Evolutionary conservation across 92 coral and sea anemone genomes (phyloP), one percentile per base, ranked within the genome.

Genomic region (Zoanthus sansibaricus): DNA sequence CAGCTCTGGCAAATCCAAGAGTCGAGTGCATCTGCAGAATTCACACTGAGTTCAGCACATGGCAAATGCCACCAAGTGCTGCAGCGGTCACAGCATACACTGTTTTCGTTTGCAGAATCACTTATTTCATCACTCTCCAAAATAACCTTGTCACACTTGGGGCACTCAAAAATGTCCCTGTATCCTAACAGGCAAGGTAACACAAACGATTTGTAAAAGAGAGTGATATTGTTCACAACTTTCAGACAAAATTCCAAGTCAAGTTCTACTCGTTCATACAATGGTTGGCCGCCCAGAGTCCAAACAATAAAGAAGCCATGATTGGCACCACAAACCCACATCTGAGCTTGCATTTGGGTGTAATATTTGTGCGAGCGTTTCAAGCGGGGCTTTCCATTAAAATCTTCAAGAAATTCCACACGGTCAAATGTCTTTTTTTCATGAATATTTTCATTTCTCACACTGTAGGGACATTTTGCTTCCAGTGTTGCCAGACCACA

Each of bases 91-190:
- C 90, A 88, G 91, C 88, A 45, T 8, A 89, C 30, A 55, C 91
- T 89, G 91, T 89, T 83, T 25, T 30, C 69, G 69, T 67, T 89
- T 89, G 76, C 67, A 17, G 92, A 74, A 72, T 86, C 76, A 33
- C 89, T 86, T 70, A 90, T 86, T 75, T 90, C 93, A 69, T 79
- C 77, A 61, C 69, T 61, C 90, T 90, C 90, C 83, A 90, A 72
- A 85, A 90, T 86, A 2, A 90, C 87, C 42, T 90, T 72, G 18
- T 72, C 73, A 62, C 93, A 90, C 73, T 86, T 90, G 61, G 93
- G 90, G 87, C 93, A 90, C 71, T 72, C 75, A 77, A 75, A 90
- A 82, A 91, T 91, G 86, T 91, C 93, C 79, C 94, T 88, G 87
- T 76, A 88, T 70, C 91, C 91, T 51, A 91, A 83, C 88, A 91